These are phyloP conservation scores for Ophiothrix spiculata DNA, from an alignment of 35 echinoderm and acorn worm genomes.

Conservation along the genomic window DNA sequence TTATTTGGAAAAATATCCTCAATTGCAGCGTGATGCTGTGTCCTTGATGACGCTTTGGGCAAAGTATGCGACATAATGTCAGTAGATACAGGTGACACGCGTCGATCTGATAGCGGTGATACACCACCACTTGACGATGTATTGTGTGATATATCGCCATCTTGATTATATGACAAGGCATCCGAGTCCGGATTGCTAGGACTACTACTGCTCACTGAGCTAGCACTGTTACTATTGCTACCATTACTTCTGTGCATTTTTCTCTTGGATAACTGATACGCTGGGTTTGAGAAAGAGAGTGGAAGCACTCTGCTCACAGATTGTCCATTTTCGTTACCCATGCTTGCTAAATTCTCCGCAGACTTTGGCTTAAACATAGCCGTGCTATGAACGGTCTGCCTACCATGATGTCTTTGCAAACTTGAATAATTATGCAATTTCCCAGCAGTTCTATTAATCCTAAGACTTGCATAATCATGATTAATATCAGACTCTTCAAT, in stretches of 20 bases:
- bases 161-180: constrained; percentile 45
- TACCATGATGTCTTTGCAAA: background rate
- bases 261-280: constrained; percentile 64
- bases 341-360: background rate
- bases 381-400: constrained; percentile 33
- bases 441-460: constrained; percentile 23
- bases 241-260: constrained; percentile 48
- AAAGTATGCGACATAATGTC: constrained; percentile 62
- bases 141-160: constrained; percentile 76
- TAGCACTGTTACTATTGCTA: constrained; percentile 77
- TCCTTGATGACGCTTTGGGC: constrained; percentile 76
- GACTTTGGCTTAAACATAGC: constrained; percentile 32
- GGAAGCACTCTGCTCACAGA: constrained; percentile 32
- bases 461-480: constrained; percentile 12
- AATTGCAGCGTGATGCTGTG: constrained; percentile 25
- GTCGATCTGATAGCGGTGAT: constrained; percentile 42
- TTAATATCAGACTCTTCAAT: constrained; percentile 9
- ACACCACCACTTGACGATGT: constrained; percentile 64
- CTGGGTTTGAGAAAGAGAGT: constrained; percentile 91
- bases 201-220: constrained; percentile 68
- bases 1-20: constrained; percentile 50
- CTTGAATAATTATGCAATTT: background rate
- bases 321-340: background rate
- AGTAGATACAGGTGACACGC: constrained; percentile 8
- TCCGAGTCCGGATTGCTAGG: constrained; percentile 56